These are phyloP conservation scores for Gryllus bimaculatus DNA, from an alignment of 1,140 invertebrate species.

Conservation along the genomic window DNA sequence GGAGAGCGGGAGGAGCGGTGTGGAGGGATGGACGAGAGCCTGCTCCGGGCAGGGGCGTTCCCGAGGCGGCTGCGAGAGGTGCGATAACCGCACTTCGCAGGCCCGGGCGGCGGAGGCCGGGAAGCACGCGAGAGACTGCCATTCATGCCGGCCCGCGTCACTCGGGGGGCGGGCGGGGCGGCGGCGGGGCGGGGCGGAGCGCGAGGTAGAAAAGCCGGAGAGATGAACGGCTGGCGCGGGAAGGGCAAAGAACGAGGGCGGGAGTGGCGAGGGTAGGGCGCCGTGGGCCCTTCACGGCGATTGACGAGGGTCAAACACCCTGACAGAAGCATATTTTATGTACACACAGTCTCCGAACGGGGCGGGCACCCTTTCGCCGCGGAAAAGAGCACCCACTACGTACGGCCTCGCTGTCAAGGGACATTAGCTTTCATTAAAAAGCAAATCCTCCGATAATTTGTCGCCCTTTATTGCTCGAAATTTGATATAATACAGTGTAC, in stretches of 20 bases:
- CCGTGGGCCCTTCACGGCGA: background rate
- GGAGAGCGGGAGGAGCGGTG: background rate
- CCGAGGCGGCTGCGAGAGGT: background rate
- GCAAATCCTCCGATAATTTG: background rate
- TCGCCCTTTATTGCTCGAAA: background rate
- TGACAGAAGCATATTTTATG: background rate
- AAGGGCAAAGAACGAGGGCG: too few species aligned
- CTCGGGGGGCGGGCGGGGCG: too few species aligned
- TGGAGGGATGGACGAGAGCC: background rate
- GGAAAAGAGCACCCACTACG: too few species aligned
- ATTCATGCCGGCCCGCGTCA: background rate
- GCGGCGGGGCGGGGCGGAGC: too few species aligned
- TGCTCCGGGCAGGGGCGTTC: too few species aligned
- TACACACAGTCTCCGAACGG: too few species aligned
- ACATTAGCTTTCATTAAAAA: background rate
- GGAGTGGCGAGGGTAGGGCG: too few species aligned
- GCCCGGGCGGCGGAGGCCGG: background rate
- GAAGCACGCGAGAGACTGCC: background rate
- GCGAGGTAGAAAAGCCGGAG: too few species aligned
- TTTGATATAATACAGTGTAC: background rate
- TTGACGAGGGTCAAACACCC: conserved; percentile 2
- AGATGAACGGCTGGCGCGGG: too few species aligned
- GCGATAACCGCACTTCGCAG: background rate
- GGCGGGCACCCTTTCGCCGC: too few species aligned
- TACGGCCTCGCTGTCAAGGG: background rate